Evolutionary conservation across 2,888 invertebrate species (phyloP), one percentile per base, ranked within the genome.

Genomic region (Amblyjoppa fuscipennis): DNA sequence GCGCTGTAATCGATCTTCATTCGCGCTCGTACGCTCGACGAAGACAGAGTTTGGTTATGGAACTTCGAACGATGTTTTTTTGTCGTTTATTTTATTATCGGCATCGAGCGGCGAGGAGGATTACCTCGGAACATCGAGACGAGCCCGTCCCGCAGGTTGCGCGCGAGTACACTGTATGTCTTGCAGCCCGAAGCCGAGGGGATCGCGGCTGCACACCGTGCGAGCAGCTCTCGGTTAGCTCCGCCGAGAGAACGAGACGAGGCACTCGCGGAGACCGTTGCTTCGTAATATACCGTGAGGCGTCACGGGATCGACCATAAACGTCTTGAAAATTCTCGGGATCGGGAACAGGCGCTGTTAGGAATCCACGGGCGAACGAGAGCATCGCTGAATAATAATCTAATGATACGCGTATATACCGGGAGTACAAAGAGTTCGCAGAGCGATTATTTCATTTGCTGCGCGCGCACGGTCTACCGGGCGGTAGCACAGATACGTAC

Each of bases 371-470:
- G n/a, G 70, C 79, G 78, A 85, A 85, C 85, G 82, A 71, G 85
- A 85, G 82, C 85, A 85, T 85, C 82, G 82, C 82, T 82, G 85
- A 82, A 85, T 85, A 85, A 85, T 85, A 82, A 85, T 75, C 78
- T 79, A 79, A 85, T 82, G 75, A 85, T 85, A 75, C 3, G 79
- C 69, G 69, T 34, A 69, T 76, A 77, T 70, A 69, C 49, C 56
- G 45, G 45, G 41, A 41, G n/a, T 56, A 66, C 56, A 82, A 82
- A 70, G 78, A 75, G 70, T 85, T 82, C 79, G 66, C 85, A 79
- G 81, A 74, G 84, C 53, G 78, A 85, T 85, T 74, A 81, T 78
- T 81, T 70, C 25, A 28, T 61, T 13, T 49, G 16, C 38, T 13
- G 34, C 41, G 13, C 25, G 25, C 20, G 38, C 41, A 41, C 41